Conservation (phyloP, 2,113 vertebrate species). For the Ctenodactylus gundi region DNA sequence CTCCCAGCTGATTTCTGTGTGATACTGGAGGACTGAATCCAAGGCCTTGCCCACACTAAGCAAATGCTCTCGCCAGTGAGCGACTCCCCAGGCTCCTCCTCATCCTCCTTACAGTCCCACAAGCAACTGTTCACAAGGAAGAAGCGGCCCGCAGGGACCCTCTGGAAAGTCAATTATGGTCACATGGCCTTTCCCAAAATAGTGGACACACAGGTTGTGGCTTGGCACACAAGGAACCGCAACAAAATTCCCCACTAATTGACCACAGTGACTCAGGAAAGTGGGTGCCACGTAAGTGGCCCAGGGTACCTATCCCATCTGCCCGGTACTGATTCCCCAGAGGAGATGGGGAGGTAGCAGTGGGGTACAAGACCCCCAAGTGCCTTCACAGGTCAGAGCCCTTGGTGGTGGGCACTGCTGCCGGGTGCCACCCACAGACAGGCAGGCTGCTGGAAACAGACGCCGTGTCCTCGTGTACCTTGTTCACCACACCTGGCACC, state of each 20-base stretch:
- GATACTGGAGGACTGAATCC: too few species aligned
- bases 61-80: too few species aligned
- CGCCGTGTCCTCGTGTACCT: not conserved
- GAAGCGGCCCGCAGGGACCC: not conserved
- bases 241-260: not conserved
- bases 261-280: not conserved
- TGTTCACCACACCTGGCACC: not conserved
- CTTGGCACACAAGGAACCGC: not conserved
- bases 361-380: rapidly evolving
- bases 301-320: rapidly evolving
- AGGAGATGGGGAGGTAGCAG: rapidly evolving
- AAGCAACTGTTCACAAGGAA: not conserved
- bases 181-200: not conserved
- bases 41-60: too few species aligned
- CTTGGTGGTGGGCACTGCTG: too few species aligned
- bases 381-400: too few species aligned
- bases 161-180: not conserved
- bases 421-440: not conserved
- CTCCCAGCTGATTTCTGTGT: too few species aligned
- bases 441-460: not conserved
- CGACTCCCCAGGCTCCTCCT: too few species aligned
- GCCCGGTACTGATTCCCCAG: not conserved
- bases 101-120: rapidly evolving
- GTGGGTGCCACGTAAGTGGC: rapidly evolving
- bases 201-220: not conserved